Evolutionary conservation across 2,797 vertebrate genomes (phyloP).

Genomic region (Agapornis canus): DNA sequence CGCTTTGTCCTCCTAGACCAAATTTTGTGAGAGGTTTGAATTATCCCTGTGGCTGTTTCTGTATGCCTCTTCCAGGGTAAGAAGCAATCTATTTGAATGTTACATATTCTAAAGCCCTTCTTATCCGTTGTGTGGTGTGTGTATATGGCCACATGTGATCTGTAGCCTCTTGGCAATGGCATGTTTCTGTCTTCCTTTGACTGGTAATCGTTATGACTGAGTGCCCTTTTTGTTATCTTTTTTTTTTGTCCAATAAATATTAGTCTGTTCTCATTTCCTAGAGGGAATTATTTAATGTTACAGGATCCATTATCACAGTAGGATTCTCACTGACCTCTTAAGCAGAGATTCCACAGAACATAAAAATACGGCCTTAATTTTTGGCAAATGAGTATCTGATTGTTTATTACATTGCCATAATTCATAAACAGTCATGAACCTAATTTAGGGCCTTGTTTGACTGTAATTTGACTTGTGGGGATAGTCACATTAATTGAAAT

Average conservation of each 20-base stretch:
- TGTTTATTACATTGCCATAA: background rate
- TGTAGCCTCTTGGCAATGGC: background rate
- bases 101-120: background rate
- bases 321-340: background rate
- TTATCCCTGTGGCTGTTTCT: constrained; percentile 91
- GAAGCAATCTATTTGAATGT: background rate
- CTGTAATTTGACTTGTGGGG: background rate
- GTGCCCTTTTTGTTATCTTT: background rate
- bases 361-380: background rate
- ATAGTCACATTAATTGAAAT: background rate
- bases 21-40: constrained; percentile 90
- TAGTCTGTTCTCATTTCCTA: background rate
- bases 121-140: background rate
- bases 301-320: background rate
- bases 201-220: background rate
- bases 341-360: background rate
- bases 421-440: background rate
- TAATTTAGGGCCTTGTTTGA: background rate
- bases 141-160: background rate
- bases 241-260: background rate
- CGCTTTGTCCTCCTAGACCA: constrained; percentile 81
- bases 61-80: constrained; percentile 90
- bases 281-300: background rate
- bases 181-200: background rate
- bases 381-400: background rate